Evolutionary conservation across 2,113 vertebrate species (phyloP).

Genomic region (Apteryx owenii): DNA sequence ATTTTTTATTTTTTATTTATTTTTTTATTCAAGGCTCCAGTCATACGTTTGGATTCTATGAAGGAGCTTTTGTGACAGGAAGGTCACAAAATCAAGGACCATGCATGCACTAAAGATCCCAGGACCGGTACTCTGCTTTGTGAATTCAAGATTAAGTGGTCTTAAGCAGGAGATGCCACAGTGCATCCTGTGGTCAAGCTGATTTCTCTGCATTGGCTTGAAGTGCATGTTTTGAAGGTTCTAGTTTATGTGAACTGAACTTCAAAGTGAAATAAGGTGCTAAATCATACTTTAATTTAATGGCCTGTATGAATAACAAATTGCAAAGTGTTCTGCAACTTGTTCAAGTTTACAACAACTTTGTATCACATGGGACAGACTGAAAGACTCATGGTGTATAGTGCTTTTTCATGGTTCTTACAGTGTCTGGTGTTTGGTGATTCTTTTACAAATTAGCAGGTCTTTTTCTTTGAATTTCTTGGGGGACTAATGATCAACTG

Average conservation of each 20-base stretch:
- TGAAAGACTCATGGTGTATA: background rate
- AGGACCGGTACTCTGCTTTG: background rate
- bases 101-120: background rate
- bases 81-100: background rate
- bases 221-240: background rate
- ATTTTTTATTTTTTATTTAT: too few relatives aligned
- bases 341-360: background rate
- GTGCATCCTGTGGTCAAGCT: accelerated
- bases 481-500: background rate
- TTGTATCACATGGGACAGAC: background rate
- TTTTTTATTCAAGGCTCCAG: background rate
- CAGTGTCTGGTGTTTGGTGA: background rate
- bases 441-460: background rate
- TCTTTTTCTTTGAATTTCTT: background rate
- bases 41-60: background rate
- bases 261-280: background rate
- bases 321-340: background rate
- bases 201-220: background rate
- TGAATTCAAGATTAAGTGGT: accelerated
- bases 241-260: background rate
- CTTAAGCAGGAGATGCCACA: background rate
- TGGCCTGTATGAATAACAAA: background rate
- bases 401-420: background rate
- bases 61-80: background rate
- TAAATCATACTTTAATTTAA: background rate